phyloP scores from a whole-genome alignment of 2,797 vertebrate genomes.

The Enteromius viviparus region DNA sequence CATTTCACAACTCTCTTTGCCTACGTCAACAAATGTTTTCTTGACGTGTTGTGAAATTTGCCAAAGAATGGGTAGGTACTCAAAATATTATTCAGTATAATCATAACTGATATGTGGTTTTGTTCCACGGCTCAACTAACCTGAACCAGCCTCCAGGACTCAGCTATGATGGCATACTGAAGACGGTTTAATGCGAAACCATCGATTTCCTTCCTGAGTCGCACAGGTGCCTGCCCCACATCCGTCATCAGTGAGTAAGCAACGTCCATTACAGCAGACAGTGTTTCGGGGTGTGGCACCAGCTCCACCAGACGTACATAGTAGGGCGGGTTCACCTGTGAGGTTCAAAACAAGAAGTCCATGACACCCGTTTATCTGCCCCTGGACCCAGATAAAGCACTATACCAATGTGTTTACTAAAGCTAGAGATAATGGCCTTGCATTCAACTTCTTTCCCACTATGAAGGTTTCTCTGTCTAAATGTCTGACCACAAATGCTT shows the following conservation, averaged over 20 bases:
- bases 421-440: slow-evolving; percentile 21
- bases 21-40: background rate
- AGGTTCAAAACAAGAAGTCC: background rate
- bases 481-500: slow-evolving; percentile 29
- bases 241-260: slow-evolving; percentile 86
- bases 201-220: slow-evolving; percentile 86
- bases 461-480: slow-evolving; percentile 24
- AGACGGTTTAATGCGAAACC: slow-evolving; percentile 94
- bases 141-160: slow-evolving; percentile 94
- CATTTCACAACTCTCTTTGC: background rate
- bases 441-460: background rate
- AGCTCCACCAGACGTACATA: slow-evolving; percentile 93
- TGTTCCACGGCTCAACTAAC: slow-evolving; percentile 72
- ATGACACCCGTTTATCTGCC: background rate
- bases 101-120: background rate
- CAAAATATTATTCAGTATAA: background rate
- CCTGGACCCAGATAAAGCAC: slow-evolving; percentile 10
- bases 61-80: background rate
- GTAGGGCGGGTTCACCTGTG: slow-evolving; percentile 95
- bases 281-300: slow-evolving; percentile 92
- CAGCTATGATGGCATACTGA: slow-evolving; percentile 91
- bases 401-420: slow-evolving; percentile 20
- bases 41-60: background rate
- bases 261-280: slow-evolving; percentile 77
- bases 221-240: slow-evolving; percentile 89